These are phyloP conservation scores for Limnodromus scolopaceus DNA, from an alignment of 2,797 vertebrate genomes.

Conservation along the genomic window DNA sequence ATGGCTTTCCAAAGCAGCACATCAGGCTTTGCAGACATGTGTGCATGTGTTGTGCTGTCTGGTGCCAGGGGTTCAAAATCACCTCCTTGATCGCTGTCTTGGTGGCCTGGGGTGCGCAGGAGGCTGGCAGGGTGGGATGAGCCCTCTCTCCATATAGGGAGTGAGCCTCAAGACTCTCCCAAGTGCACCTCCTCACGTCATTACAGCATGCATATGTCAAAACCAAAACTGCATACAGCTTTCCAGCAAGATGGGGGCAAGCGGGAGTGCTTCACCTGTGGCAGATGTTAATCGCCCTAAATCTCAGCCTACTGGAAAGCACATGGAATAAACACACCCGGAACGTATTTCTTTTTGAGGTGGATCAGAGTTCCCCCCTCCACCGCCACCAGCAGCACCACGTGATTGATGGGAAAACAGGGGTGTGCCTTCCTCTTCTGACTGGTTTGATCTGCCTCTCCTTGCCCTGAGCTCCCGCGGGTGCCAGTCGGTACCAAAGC, in stretches of 20 bases:
- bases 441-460: neutral
- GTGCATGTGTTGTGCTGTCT: rapidly evolving
- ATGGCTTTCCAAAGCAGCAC: neutral
- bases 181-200: neutral
- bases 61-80: neutral
- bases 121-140: neutral
- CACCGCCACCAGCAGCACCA: neutral
- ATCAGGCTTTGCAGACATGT: rapidly evolving
- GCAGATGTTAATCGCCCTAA: neutral
- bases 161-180: rapidly evolving
- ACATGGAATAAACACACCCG: neutral
- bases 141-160: neutral
- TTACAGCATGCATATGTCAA: rapidly evolving
- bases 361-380: neutral
- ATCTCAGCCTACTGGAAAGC: neutral
- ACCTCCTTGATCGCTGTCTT: neutral
- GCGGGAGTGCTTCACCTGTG: rapidly evolving
- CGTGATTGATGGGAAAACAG: rapidly evolving
- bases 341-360: neutral
- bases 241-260: neutral
- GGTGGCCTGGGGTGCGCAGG: neutral
- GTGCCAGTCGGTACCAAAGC: neutral
- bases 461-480: neutral
- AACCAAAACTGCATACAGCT: neutral
- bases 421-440: neutral